Evolutionary conservation across 2,113 vertebrate genomes (phyloP).

Genomic region (Tetrao urogallus): DNA sequence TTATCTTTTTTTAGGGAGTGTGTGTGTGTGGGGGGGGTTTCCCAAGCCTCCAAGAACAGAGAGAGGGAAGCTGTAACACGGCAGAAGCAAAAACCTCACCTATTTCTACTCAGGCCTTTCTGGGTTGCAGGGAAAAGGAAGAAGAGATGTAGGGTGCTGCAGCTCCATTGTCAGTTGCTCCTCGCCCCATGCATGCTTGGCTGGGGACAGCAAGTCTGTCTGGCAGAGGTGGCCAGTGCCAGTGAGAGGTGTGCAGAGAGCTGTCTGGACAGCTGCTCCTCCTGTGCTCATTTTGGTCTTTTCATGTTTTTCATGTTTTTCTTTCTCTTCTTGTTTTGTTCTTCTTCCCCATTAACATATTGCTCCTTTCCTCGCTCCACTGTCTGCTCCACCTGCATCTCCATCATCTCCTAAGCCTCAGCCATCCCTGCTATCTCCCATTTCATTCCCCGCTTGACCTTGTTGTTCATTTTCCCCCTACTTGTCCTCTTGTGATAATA

Average conservation of each 20-base stretch:
- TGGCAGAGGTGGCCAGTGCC: background rate
- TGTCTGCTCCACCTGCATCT: background rate
- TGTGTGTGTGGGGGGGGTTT: background rate
- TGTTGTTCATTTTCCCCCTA: background rate
- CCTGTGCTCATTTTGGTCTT: background rate
- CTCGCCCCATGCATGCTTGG: rapidly evolving
- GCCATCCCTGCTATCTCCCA: background rate
- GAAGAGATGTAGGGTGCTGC: background rate
- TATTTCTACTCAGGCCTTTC: background rate
- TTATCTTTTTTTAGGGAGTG: background rate
- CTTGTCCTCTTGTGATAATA: background rate
- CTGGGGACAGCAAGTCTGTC: rapidly evolving
- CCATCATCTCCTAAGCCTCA: rapidly evolving
- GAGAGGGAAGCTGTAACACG: background rate
- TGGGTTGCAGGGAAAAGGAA: background rate
- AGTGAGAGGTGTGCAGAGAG: background rate
- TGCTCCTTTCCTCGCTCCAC: background rate
- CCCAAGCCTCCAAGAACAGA: rapidly evolving
- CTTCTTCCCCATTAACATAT: background rate
- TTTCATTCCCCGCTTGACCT: background rate
- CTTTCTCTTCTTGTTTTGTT: background rate
- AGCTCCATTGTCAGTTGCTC: background rate
- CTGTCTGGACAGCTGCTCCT: background rate
- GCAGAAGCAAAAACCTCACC: background rate
- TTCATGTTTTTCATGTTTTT: background rate